A percentile compares a stretch with the other conserved stretches of the same genome.
Evolutionary conservation across 2,797 vertebrate genomes (phyloP).

Genomic region (Dallia pectoralis): DNA sequence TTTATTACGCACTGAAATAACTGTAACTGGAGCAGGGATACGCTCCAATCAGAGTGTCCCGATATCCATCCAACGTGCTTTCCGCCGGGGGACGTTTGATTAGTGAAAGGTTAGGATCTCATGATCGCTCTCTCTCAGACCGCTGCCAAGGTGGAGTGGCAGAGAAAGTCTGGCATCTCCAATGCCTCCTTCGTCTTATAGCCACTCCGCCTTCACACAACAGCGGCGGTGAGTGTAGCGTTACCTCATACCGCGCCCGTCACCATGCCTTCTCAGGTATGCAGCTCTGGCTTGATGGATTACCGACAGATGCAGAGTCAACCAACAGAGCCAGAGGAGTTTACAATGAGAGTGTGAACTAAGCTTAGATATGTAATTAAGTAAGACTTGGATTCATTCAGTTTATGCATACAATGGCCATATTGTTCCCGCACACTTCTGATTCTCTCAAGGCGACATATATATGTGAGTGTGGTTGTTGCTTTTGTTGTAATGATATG

Average conservation of each 20-base stretch:
- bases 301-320: slow-evolving; percentile 64
- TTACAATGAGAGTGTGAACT: slow-evolving; percentile 40
- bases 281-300: slow-evolving; percentile 63
- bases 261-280: slow-evolving; percentile 57
- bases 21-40: neutral
- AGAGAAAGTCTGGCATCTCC: slow-evolving; percentile 25
- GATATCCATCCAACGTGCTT: slow-evolving; percentile 25
- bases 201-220: slow-evolving; percentile 24
- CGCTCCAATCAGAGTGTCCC: neutral
- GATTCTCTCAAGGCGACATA: no score
- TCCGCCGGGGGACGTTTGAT: slow-evolving; percentile 34
- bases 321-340: slow-evolving; percentile 24
- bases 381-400: slow-evolving; percentile 9
- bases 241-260: slow-evolving; percentile 67
- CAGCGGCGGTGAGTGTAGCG: slow-evolving; percentile 43
- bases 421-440: no score
- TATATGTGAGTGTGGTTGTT: no score
- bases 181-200: neutral
- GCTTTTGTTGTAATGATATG: no score
- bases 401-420: no score
- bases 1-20: no score
- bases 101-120: slow-evolving; percentile 31
- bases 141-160: neutral
- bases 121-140: slow-evolving; percentile 21
- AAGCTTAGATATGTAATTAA: slow-evolving; percentile 40